A percentile compares a stretch with the other conserved stretches of the same genome.
Evolutionary conservation across 2,113 vertebrate genomes (phyloP).

Genomic region (Oplegnathus fasciatus): DNA sequence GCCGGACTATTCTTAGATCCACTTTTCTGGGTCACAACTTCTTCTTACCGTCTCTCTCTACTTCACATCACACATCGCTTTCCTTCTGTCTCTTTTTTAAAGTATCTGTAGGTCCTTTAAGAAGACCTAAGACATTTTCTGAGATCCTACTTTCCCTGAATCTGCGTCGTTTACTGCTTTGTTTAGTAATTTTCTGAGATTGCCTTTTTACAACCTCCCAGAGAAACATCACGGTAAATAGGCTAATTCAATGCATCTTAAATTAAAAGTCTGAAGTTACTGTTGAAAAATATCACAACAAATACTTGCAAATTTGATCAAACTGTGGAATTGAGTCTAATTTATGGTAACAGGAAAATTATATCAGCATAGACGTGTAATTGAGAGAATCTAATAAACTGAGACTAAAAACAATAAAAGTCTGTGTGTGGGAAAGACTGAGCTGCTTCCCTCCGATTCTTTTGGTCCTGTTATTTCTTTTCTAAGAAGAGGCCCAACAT

Average conservation of each 20-base stretch:
- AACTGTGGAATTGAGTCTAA: background rate
- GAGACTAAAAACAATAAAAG: constrained; percentile 18
- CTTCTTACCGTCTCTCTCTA: constrained; percentile 14
- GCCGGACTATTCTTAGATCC: constrained; percentile 75
- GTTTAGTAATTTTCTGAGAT: background rate
- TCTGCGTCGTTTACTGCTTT: background rate
- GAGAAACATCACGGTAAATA: background rate
- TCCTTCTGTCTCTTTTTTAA: background rate
- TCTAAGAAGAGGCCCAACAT: constrained; percentile 5
- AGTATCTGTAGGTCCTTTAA: background rate
- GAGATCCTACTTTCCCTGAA: background rate
- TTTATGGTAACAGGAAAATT: background rate
- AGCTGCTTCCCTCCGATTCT: constrained; percentile 9
- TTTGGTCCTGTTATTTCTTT: constrained; percentile 19
- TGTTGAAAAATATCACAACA: background rate
- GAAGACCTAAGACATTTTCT: background rate
- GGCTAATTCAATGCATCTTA: constrained; percentile 8
- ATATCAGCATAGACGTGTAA: background rate
- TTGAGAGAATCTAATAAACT: constrained; percentile 20
- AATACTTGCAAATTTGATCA: constrained; percentile 3
- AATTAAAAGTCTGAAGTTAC: background rate
- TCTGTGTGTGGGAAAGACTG: constrained; percentile 32
- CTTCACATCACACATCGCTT: background rate
- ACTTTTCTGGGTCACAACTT: constrained; percentile 76
- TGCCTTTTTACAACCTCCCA: background rate